Base-by-base conservation (phyloP, 2,113 vertebrate species). In the Electrona antarctica region DNA sequence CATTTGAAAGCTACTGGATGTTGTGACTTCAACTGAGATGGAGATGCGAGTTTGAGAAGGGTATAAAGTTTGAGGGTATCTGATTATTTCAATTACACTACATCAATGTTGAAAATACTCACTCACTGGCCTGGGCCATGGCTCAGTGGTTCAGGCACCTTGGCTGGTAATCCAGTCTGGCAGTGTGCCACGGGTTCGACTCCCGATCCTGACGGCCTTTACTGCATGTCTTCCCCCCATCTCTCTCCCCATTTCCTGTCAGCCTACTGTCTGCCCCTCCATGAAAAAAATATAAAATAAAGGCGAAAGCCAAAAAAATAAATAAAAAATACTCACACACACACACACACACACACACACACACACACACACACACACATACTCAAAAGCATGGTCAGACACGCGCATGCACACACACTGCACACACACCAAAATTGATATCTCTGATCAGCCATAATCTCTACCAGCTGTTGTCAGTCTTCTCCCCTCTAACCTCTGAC, bases 401-500 rank as follows among this genome's bases (percentile, higher is more conserved):
- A 57, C 46, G 13, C 29, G 21, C 21, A 21, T 21, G 21, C 48
- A 65, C 46, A 13, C 12, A 50, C 45, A 48, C 45, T 45, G 33
- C 10, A 71, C 74, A 67, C 50, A 51, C 64, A 71, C 75, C 64
- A 46, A 58, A 51, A 61, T 48, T 52, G 68, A 82, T 77, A 73
- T 79, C 63, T 67, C 55, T 77, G 74, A 79, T 87, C 81, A 62
- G 77, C 76, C 63, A 55, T 78, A 89, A 92, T 90, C 76, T 77
- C 70, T 78, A 61, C 82, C 90, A 92, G 89, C 90, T 85, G 79
- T 74, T 80, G 71, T 73, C 60, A 10, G 64, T 64, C 76, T 49
- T 60, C 64, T 80, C 75, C 65, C 71, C 67, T 59, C 62, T 84
- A 70, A 89, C 87, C 87, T 89, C 63, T 92, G 83, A 90, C 86